Conservation (phyloP, 2,113 vertebrate species). For the Prunella himalayana region DNA sequence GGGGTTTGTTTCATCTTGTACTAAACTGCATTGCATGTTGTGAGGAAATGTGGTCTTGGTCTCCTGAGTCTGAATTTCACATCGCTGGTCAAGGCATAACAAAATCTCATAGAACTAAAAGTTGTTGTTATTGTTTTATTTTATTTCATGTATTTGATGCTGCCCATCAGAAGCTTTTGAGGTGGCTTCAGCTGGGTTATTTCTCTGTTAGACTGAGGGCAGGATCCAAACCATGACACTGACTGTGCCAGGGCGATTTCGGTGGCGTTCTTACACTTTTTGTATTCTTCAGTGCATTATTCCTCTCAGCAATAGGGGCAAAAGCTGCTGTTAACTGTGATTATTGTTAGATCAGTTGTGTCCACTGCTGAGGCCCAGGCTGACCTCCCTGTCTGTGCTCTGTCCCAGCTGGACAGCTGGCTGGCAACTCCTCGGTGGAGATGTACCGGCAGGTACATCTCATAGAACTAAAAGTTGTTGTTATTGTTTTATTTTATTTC, state of each 20-base stretch:
- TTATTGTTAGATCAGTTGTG: neutral
- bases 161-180: neutral
- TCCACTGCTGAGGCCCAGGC: neutral
- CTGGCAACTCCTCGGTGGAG: constrained; percentile 96
- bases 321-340: neutral
- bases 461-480: neutral
- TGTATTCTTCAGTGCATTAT: neutral
- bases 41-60: neutral
- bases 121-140: neutral
- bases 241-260: neutral
- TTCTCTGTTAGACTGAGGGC: neutral
- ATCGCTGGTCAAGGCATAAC: neutral
- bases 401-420: constrained; percentile 90
- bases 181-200: neutral
- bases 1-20: neutral
- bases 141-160: neutral
- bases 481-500: neutral
- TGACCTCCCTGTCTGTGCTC: neutral
- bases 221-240: neutral
- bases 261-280: rapidly evolving
- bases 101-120: neutral
- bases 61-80: neutral
- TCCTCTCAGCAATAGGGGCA: neutral
- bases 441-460: constrained; percentile 94
- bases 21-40: neutral